Base-by-base conservation (phyloP, 2,888 invertebrate species). In the Tortrix viridana region DNA sequence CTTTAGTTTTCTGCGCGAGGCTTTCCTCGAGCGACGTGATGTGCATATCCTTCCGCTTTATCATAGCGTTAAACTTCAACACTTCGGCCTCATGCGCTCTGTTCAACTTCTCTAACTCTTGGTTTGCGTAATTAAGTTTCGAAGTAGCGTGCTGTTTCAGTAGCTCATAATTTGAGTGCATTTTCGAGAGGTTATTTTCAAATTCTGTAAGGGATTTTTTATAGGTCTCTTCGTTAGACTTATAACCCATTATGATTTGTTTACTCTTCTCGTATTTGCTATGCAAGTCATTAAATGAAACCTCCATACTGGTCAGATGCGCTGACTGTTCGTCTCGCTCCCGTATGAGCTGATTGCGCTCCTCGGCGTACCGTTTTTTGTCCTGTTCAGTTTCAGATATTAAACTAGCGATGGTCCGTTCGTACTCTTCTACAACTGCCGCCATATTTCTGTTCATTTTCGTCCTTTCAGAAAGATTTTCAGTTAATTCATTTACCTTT, bases 131-230 rank as follows among this genome's bases (percentile, higher is more conserved):
- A 72, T 92, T 97, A 64, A 98, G 93, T 88, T 98, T 97, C 58
- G 96, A 95, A 81, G 97, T 96, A 26, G 98, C 98, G 81, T 98
- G 97, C 72, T 95, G 95, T 86, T 97, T 97, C 68, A 98, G 92
- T 70, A 95, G 93, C 71, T 97, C 96, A 80, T 98, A 97, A 83
- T 96, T 96, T 69, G 95, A 95, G 77, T 97, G 96, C 85, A 97
- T 95, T 93, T 82, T 95, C 65, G 94, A 91, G 20, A 96, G 87
- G 60, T 94, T 95, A 53, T 93, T 94, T 81, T 96, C 95, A 73
- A 95, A 95, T 52, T 95, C 94, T 70, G 93, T 92, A 7, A 96
- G 92, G 68, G 95, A 94, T 76, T 94, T 93, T 75, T 93, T 94
- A 65, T 95, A 93, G 41, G 94, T 93, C 60, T 96, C 95, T 86